Evolutionary conservation across 2,888 invertebrate genomes (phyloP).

Genomic region (Machimus atricapillus): DNA sequence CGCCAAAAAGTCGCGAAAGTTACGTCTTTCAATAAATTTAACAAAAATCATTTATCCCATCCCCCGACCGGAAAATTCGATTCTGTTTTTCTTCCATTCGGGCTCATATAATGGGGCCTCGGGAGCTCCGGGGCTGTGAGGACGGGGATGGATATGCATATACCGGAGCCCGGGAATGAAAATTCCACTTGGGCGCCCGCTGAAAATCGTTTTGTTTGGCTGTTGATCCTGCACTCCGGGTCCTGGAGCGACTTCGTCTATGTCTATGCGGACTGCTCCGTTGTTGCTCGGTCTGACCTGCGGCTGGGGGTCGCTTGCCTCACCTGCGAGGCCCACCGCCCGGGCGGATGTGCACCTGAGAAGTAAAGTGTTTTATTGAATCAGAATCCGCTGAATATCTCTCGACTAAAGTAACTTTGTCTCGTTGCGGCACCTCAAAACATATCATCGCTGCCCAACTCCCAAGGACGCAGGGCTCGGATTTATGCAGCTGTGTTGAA

Average conservation of each 20-base stretch:
- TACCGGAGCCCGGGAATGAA: background rate
- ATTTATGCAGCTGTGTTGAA: conserved; percentile 1
- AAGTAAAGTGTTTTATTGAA: conserved; percentile 42
- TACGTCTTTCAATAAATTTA: conserved; percentile 49
- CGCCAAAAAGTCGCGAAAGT: conserved; percentile 48
- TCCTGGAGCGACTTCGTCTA: background rate
- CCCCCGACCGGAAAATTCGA: conserved; percentile 44
- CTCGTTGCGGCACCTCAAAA: conserved; percentile 18
- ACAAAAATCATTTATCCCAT: conserved; percentile 48
- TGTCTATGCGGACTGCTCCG: background rate
- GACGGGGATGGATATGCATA: conserved; percentile 45
- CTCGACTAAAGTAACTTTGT: background rate
- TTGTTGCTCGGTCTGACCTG: background rate
- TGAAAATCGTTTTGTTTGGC: conserved; percentile 40
- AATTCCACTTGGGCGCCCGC: conserved; percentile 38
- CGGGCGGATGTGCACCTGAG: conserved; percentile 37
- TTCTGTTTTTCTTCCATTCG: conserved; percentile 46
- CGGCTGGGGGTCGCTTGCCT: background rate
- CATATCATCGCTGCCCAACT: background rate
- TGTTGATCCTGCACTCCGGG: conserved; percentile 41
- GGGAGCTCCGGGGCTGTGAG: background rate
- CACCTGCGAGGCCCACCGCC: background rate
- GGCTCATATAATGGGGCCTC: conserved; percentile 29
- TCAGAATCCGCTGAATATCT: conserved; percentile 16
- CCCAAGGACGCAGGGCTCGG: background rate